A percentile compares a stretch with the other conserved stretches of the same genome.
phyloP scores from a whole-genome alignment of 2,888 invertebrate species.

The Oconnorella tubifera region DNA sequence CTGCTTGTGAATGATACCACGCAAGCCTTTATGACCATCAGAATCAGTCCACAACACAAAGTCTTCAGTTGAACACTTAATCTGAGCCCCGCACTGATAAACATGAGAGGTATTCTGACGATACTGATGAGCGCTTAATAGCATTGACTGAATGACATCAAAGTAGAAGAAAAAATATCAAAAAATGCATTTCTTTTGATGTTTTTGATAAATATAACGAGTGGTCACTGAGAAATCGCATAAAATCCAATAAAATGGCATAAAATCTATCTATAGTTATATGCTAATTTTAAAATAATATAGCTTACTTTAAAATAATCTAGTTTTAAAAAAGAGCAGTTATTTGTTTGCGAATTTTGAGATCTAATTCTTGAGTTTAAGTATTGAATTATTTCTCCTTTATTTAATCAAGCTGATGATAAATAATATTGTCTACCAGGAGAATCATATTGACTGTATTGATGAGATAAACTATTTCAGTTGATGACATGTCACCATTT shows the following conservation, averaged over 20 bases:
- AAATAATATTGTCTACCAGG: constrained; percentile 58
- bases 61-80: constrained; percentile 55
- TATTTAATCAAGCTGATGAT: too few species aligned
- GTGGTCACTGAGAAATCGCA: neutral
- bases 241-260: too few species aligned
- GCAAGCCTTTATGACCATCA: constrained; percentile 60
- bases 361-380: too few species aligned
- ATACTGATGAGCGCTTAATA: constrained; percentile 65
- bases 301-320: too few species aligned
- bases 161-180: neutral
- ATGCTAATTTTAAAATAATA: too few species aligned
- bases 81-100: constrained; percentile 30
- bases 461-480: constrained; percentile 62
- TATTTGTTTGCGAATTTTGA: too few species aligned
- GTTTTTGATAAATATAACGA: neutral
- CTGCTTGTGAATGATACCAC: constrained; percentile 51
- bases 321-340: too few species aligned
- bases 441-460: constrained; percentile 64
- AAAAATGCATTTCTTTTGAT: neutral
- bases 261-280: too few species aligned
- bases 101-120: constrained; percentile 40
- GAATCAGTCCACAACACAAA: constrained; percentile 75
- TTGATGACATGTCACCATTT: constrained; percentile 63
- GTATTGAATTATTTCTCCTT: too few species aligned
- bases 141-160: constrained; percentile 58